Percentiles rank a stretch among this genome's conserved stretches.
These are phyloP conservation scores for Caranx melampygus DNA, from an alignment of 2,113 vertebrate species.

Conservation along the genomic window DNA sequence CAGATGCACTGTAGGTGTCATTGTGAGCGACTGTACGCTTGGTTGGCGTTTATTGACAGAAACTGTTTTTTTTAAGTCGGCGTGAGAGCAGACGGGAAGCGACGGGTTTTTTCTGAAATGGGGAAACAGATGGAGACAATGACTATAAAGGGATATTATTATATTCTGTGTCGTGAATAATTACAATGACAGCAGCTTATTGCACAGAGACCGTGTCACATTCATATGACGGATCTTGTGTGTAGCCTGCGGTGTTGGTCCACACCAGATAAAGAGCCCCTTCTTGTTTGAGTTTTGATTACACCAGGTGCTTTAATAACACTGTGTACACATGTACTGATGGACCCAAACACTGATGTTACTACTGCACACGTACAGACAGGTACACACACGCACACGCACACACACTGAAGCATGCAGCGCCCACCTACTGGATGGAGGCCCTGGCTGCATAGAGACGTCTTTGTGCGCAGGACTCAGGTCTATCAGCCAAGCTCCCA, in stretches of 20 bases:
- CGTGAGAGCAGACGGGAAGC: neutral
- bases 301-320: conserved; percentile 67
- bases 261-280: conserved; percentile 39
- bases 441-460: conserved; percentile 55
- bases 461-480: conserved; percentile 47
- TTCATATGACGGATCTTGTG: neutral
- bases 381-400: conserved; percentile 23
- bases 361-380: conserved; percentile 51
- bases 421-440: conserved; percentile 33
- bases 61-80: neutral
- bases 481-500: conserved; percentile 39
- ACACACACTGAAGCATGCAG: conserved; percentile 43
- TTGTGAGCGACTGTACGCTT: neutral
- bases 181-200: conserved; percentile 21
- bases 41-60: conserved; percentile 1
- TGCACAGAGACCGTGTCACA: neutral
- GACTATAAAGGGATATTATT: neutral
- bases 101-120: neutral
- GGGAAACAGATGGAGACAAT: conserved; percentile 9
- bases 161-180: conserved; percentile 18
- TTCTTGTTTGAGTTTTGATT: conserved; percentile 71
- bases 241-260: conserved; percentile 21
- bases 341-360: conserved; percentile 70
- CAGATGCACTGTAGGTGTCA: conserved; percentile 43
- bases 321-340: conserved; percentile 63